These are phyloP conservation scores for Uria lomvia DNA, from an alignment of 2,113 vertebrate species.

Conservation along the genomic window DNA sequence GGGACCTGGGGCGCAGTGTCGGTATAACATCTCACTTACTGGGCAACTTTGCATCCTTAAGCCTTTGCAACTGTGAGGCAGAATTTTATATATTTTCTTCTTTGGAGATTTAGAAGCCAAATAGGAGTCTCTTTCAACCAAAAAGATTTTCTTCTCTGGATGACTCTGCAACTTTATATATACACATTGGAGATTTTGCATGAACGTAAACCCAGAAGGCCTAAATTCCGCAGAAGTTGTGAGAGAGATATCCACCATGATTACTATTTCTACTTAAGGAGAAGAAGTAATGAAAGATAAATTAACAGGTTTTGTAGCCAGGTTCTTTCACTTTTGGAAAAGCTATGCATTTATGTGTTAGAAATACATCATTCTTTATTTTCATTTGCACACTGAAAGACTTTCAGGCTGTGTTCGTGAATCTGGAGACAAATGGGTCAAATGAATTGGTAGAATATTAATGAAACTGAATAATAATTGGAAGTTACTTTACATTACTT, in stretches of 20 bases:
- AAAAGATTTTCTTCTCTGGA: background rate
- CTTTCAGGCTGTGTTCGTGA: background rate
- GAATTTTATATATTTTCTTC: background rate
- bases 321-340: background rate
- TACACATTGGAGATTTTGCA: background rate
- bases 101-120: background rate
- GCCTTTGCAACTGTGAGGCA: background rate
- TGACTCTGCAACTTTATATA: background rate
- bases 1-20: background rate
- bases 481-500: background rate
- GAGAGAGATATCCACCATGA: background rate
- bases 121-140: background rate
- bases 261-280: background rate
- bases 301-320: background rate
- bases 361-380: background rate
- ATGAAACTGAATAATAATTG: background rate
- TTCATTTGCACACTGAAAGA: background rate
- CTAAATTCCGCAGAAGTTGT: background rate
- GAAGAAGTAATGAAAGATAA: background rate
- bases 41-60: background rate
- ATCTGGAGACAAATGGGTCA: background rate
- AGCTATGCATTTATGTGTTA: background rate
- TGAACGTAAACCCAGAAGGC: background rate
- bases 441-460: background rate
- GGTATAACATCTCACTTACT: fast-evolving